A percentile compares a stretch with the other conserved stretches of the same genome.
Conservation (phyloP, 37 sponge, comb jelly and placozoan species). For the Lycopodina hypogea region DNA sequence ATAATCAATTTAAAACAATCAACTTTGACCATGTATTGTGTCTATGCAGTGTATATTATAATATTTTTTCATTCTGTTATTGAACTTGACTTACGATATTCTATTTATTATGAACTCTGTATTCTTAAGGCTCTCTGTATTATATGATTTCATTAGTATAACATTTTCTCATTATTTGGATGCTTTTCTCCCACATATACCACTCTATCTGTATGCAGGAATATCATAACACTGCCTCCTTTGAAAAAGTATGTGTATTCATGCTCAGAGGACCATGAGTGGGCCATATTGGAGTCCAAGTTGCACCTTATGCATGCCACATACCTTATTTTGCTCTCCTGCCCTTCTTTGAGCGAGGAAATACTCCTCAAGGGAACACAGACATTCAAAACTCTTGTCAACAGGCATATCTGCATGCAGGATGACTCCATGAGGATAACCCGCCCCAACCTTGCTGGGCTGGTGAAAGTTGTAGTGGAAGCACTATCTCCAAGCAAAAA, state of each 20-base stretch:
- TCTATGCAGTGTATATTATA: too few relatives aligned
- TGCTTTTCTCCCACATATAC: too few relatives aligned
- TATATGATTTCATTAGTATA: too few relatives aligned
- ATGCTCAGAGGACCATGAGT: neutral
- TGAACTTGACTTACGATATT: too few relatives aligned
- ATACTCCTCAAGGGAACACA: constrained; percentile 20
- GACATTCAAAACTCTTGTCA: constrained; percentile 46
- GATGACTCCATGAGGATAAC: neutral
- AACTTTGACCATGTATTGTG: too few relatives aligned
- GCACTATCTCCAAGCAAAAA: neutral
- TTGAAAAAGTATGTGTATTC: constrained; percentile 42
- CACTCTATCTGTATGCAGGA: neutral
- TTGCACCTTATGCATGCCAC: constrained; percentile 53
- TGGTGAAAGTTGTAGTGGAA: constrained; percentile 26
- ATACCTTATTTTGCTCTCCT: constrained; percentile 27
- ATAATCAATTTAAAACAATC: too few relatives aligned
- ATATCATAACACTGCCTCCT: constrained; percentile 43
- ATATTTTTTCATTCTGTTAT: too few relatives aligned
- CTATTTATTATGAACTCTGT: too few relatives aligned
- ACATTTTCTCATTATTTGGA: neutral
- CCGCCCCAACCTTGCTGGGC: constrained; percentile 13
- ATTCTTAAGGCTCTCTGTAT: too few relatives aligned
- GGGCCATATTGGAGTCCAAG: constrained; percentile 18
- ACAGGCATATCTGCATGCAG: constrained; percentile 35
- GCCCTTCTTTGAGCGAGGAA: constrained; percentile 7